These are phyloP conservation scores for Hozukius guyotensis DNA, from an alignment of 2,797 vertebrate species.

Conservation along the genomic window DNA sequence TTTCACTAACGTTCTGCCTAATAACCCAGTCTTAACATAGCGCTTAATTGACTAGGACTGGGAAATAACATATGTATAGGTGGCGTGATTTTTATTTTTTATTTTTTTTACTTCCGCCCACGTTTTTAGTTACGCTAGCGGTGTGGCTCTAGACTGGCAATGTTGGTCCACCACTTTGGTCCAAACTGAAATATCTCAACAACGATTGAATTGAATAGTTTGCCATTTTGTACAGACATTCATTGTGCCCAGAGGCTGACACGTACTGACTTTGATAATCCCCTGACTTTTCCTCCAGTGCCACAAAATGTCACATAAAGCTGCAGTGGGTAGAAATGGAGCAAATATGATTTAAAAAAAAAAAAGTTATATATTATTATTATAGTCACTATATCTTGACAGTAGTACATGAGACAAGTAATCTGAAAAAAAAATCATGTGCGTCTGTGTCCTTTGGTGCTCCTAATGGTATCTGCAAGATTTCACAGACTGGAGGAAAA, in stretches of 20 bases:
- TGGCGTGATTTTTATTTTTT: background rate
- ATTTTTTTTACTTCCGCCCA: background rate
- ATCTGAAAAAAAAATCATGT: no score
- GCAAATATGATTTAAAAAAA: no score
- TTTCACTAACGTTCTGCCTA: conserved; percentile 19
- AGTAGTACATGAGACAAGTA: no score
- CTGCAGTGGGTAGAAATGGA: no score
- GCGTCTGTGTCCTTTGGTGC: no score
- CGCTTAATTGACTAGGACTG: background rate
- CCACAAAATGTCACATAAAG: background rate
- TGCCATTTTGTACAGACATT: background rate
- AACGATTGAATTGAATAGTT: background rate
- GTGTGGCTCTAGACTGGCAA: background rate
- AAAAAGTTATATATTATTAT: no score
- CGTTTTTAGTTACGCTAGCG: background rate
- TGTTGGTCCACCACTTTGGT: background rate
- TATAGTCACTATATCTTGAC: no score
- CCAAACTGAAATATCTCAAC: background rate
- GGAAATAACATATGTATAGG: background rate
- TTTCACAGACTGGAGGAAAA: no score
- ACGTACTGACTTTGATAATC: background rate
- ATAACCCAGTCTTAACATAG: conserved; percentile 12
- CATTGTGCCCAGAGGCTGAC: background rate
- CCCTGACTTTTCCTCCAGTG: background rate
- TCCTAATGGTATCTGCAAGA: no score